A percentile compares a stretch with the other conserved stretches of the same genome.
Evolutionary conservation across 2,797 vertebrate genomes (phyloP).

Genomic region (Xenops minutus): DNA sequence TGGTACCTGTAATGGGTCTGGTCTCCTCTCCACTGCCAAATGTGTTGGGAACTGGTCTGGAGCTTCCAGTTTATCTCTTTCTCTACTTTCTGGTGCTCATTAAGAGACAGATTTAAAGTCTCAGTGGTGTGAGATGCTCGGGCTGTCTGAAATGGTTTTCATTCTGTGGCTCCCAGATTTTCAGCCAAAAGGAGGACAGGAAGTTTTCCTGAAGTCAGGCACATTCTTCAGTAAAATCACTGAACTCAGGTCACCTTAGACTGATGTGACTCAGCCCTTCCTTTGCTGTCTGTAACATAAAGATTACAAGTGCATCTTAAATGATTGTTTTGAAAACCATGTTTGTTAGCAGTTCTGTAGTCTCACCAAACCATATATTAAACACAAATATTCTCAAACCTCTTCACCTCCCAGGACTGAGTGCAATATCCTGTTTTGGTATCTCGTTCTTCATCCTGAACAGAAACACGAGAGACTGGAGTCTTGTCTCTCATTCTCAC

Average conservation of each 20-base stretch:
- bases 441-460: background rate
- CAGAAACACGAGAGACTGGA: background rate
- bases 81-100: background rate
- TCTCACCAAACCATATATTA: background rate
- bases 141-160: background rate
- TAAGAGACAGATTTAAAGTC: background rate
- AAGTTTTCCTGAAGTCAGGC: background rate
- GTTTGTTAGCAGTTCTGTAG: background rate
- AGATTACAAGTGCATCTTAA: background rate
- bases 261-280: background rate
- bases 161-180: background rate
- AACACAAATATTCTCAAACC: background rate
- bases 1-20: background rate
- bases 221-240: background rate
- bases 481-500: background rate
- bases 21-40: background rate
- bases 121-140: background rate
- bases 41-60: fast-evolving
- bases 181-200: background rate
- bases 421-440: background rate
- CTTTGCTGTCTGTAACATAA: background rate
- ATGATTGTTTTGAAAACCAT: background rate
- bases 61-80: background rate
- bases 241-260: background rate
- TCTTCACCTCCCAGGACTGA: background rate